Conservation (phyloP, 2,888 invertebrate genomes). For the Thereva unica region DNA sequence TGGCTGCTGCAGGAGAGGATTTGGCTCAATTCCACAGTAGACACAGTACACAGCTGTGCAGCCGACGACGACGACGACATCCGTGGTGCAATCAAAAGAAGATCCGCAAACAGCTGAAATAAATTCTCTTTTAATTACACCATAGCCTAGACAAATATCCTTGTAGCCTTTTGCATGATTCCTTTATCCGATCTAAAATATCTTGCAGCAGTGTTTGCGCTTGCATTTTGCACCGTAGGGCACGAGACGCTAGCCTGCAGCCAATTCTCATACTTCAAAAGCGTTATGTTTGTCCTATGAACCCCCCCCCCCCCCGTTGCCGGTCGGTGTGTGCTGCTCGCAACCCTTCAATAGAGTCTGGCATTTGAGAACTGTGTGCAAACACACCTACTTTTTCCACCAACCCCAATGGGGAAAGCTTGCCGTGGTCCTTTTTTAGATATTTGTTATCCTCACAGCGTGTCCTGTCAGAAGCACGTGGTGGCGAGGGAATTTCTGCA, state of each 20-base stretch:
- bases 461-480: constrained; percentile 35
- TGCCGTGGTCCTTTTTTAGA: background rate
- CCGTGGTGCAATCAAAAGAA: background rate
- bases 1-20: no score
- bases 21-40: no score
- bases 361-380: background rate
- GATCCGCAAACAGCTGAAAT: constrained; percentile 8
- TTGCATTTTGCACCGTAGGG: background rate
- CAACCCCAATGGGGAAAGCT: background rate
- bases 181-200: background rate
- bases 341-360: no score
- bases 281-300: constrained; percentile 4
- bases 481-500: constrained; percentile 4
- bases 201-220: background rate
- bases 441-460: constrained; percentile 25
- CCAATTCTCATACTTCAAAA: background rate
- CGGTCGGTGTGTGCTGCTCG: background rate
- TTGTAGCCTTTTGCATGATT: background rate
- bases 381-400: background rate
- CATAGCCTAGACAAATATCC: background rate
- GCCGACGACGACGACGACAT: background rate
- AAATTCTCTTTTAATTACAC: constrained; percentile 15
- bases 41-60: background rate
- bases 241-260: background rate
- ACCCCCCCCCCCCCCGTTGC: background rate